phyloP scores from a whole-genome alignment of 1,140 invertebrate species.

The Euglossa dilemma region DNA sequence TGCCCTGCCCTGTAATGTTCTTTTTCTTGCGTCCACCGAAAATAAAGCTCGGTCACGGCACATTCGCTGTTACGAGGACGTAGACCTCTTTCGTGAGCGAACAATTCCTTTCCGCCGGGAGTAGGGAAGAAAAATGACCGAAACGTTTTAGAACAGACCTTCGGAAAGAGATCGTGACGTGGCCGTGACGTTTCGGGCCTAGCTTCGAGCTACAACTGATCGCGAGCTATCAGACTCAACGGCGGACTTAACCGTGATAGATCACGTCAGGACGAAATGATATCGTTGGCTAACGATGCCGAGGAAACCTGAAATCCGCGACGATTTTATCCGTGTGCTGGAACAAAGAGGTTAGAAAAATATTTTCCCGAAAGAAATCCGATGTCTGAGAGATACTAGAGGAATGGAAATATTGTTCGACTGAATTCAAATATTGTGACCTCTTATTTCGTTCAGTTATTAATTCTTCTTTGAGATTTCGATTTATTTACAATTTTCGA shows the following conservation, averaged over 20 bases:
- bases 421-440: no score
- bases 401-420: no score
- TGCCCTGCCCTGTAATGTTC: neutral
- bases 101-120: neutral
- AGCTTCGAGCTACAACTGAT: neutral
- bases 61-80: neutral
- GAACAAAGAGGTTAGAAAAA: no score
- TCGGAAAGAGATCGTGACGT: neutral
- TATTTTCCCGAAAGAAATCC: no score
- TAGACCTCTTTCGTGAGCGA: conserved; percentile 2
- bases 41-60: conserved; percentile 6
- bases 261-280: neutral
- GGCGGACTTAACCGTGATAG: neutral
- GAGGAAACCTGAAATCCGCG: no score
- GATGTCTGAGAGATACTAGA: no score
- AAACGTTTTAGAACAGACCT: neutral
- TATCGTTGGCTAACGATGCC: no score
- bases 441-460: no score
- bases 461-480: no score
- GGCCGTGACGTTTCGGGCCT: neutral
- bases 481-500: no score
- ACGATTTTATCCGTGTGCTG: no score
- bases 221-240: neutral
- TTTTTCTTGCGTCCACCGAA: neutral
- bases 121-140: neutral